Percentiles rank a stretch among this genome's conserved stretches.
phyloP scores from a whole-genome alignment of 1,140 invertebrate genomes.

The Mizuhopecten yessoensis region DNA sequence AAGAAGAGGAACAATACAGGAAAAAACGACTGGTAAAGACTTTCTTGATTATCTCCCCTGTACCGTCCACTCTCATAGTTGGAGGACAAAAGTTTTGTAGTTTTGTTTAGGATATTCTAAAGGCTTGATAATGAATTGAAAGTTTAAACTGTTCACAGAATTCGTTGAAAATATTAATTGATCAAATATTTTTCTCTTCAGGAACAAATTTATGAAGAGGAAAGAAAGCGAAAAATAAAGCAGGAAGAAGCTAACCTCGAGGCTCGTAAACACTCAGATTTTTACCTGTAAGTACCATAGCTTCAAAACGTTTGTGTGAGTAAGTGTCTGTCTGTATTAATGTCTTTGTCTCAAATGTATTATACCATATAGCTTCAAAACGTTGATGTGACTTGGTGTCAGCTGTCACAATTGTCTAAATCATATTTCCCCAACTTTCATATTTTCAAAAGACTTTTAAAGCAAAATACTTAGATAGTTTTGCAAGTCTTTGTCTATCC shows the following conservation, averaged over 20 bases:
- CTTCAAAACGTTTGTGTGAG: neutral
- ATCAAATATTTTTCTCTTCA: conserved; percentile 61
- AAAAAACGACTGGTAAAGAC: conserved; percentile 75
- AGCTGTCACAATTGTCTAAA: too few relatives aligned
- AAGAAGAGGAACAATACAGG: conserved; percentile 79
- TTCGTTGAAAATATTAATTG: neutral
- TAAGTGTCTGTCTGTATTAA: too few relatives aligned
- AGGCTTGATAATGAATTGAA: too few relatives aligned
- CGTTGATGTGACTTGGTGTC: neutral
- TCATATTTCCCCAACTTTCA: too few relatives aligned
- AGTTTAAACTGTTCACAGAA: too few relatives aligned
- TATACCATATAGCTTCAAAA: neutral
- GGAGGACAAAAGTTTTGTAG: too few relatives aligned
- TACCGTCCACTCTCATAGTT: too few relatives aligned
- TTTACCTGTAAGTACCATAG: conserved; percentile 78
- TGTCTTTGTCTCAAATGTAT: too few relatives aligned
- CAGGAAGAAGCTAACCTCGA: conserved; percentile 76
- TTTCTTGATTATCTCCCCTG: neutral
- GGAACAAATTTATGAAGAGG: conserved; percentile 81
- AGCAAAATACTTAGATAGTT: too few relatives aligned
- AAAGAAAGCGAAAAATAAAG: conserved; percentile 76
- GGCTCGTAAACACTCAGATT: conserved; percentile 81
- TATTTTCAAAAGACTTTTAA: too few relatives aligned
- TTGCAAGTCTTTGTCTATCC: too few relatives aligned
- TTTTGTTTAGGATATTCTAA: too few relatives aligned